phyloP scores from a whole-genome alignment of 2,888 invertebrate genomes.

The Acanthacorydalis orientalis region DNA sequence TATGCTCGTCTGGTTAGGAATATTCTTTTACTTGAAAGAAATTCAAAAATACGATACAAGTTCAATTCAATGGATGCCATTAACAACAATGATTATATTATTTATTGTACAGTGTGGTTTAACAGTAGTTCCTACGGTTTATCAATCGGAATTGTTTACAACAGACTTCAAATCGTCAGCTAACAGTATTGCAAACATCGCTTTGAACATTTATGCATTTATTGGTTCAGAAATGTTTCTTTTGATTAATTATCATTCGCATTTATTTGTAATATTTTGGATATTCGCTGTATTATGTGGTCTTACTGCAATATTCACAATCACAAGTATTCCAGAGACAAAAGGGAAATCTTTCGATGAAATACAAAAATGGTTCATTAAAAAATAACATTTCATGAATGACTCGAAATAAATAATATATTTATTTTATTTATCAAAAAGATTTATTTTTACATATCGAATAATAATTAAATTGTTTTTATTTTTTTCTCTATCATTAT shows the following conservation, averaged over 20 bases:
- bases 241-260: conserved; percentile 15
- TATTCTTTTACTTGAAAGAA: conserved; percentile 22
- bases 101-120: conserved; percentile 26
- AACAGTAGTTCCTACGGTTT: conserved; percentile 25
- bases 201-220: conserved; percentile 23
- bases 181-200: conserved; percentile 26
- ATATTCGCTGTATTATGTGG: conserved; percentile 18
- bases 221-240: conserved; percentile 22
- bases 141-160: conserved; percentile 29
- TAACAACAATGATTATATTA: conserved; percentile 22
- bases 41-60: conserved; percentile 15
- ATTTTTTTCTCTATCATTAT: no score
- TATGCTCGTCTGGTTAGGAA: conserved; percentile 17
- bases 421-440: no score
- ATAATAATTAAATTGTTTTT: no score
- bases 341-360: conserved; percentile 14
- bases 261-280: conserved; percentile 21
- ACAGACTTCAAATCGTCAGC: conserved; percentile 28
- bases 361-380: conserved; percentile 14
- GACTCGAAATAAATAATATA: no score
- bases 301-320: conserved; percentile 18
- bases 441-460: no score
- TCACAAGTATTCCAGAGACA: conserved; percentile 22
- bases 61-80: conserved; percentile 20
- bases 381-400: conserved; percentile 8